Evolutionary conservation across 2,888 invertebrate genomes (phyloP).

Genomic region (Macrosoma leucophasiata): DNA sequence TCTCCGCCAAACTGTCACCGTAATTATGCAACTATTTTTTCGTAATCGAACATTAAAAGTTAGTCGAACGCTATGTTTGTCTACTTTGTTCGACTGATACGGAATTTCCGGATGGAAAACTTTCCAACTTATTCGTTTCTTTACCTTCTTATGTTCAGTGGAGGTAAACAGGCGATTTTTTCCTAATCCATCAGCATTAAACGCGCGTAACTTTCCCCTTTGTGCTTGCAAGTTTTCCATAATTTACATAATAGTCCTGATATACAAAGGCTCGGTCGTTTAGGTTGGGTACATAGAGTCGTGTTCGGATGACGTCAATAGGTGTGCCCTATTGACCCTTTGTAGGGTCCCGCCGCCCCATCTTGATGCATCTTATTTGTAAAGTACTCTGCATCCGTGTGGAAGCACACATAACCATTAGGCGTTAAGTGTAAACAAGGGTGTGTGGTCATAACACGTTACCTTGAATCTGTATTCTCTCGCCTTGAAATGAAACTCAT

Average conservation of each 20-base stretch:
- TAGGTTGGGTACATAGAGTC: conserved; percentile 19
- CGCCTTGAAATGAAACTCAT: too few species aligned
- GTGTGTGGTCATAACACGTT: too few species aligned
- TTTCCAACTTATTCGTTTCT: too few species aligned
- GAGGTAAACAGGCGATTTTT: neutral
- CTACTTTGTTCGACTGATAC: neutral
- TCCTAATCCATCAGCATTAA: neutral
- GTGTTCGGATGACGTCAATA: conserved; percentile 38
- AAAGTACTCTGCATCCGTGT: conserved; percentile 18
- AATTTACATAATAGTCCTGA: conserved; percentile 6
- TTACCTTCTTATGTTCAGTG: conserved; percentile 1
- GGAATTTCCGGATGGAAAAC: neutral
- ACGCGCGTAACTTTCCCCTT: neutral
- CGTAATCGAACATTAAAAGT: too few species aligned
- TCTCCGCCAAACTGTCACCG: too few species aligned
- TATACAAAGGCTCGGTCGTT: conserved; percentile 19
- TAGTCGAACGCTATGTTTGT: too few species aligned
- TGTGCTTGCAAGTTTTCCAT: neutral
- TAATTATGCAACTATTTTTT: too few species aligned
- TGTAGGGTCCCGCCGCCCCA: conserved; percentile 17
- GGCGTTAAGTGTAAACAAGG: too few species aligned
- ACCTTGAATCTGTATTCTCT: too few species aligned
- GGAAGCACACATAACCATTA: too few species aligned
- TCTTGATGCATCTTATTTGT: conserved; percentile 23
- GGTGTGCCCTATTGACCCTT: conserved; percentile 32